A percentile compares a stretch with the other conserved stretches of the same genome.
These are phyloP conservation scores for Prunella himalayana DNA, from an alignment of 2,113 vertebrate species.

Conservation along the genomic window DNA sequence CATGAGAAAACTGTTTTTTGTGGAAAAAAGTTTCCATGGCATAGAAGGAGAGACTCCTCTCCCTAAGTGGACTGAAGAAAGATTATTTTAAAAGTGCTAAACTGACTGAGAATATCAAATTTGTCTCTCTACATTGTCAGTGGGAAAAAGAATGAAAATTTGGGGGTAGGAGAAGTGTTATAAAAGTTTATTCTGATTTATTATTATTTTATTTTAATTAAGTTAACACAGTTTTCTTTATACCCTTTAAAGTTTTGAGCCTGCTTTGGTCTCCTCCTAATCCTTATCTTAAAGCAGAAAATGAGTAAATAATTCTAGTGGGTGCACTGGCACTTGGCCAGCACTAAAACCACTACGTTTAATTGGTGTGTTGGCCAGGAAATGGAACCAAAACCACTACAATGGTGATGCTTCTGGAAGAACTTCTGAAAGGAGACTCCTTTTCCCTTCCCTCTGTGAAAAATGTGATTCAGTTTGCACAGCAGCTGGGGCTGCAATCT, in stretches of 20 bases:
- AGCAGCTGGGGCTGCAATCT: not conserved
- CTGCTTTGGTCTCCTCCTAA: not conserved
- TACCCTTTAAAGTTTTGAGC: not conserved
- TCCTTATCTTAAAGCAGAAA: not conserved
- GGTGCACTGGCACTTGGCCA: not conserved
- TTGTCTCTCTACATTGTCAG: not conserved
- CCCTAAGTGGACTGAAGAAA: not conserved
- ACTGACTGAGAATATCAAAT: not conserved
- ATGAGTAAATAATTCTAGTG: not conserved
- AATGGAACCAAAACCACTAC: not conserved
- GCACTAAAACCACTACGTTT: not conserved
- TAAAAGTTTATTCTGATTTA: not conserved
- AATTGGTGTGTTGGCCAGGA: not conserved
- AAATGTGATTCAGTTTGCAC: not conserved
- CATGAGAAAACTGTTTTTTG: not conserved
- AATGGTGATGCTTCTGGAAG: not conserved
- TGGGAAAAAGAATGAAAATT: not conserved
- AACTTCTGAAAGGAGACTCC: not conserved
- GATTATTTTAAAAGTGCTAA: not conserved
- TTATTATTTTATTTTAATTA: not conserved
- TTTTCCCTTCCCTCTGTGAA: not conserved
- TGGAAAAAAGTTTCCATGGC: not conserved
- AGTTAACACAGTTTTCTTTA: not conserved
- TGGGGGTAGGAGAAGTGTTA: not conserved
- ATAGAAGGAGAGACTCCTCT: not conserved